phyloP scores from a whole-genome alignment of 2,888 invertebrate genomes.

The Branchipolynoe longqiensis region DNA sequence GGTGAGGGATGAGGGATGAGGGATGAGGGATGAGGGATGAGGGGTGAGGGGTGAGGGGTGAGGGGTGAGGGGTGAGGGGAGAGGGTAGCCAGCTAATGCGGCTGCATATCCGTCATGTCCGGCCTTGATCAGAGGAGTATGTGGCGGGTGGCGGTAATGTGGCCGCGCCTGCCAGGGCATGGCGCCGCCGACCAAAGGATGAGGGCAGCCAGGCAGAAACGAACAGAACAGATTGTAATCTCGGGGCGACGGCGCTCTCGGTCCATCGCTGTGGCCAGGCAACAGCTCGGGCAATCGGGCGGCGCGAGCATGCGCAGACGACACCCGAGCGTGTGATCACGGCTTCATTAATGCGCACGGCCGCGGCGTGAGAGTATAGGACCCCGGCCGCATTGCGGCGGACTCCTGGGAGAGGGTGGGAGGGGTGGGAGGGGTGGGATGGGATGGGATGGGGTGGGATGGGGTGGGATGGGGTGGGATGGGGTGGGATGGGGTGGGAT shows the following conservation, averaged over 20 bases:
- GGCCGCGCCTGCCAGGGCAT: not conserved
- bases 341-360: not conserved
- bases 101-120: not conserved
- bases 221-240: slow-evolving; percentile 43
- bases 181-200: slow-evolving; percentile 13
- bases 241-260: not conserved
- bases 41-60: not conserved
- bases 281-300: not conserved
- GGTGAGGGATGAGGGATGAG: not conserved
- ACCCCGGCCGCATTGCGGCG: not conserved
- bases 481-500: not conserved
- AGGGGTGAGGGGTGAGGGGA: not conserved
- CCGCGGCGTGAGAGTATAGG: too few relatives aligned
- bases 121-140: not conserved
- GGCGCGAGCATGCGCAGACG: not conserved
- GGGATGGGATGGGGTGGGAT: not conserved
- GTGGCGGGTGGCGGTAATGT: not conserved
- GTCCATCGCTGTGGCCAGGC: slow-evolving; percentile 10
- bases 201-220: slow-evolving; percentile 11
- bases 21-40: not conserved
- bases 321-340: slow-evolving; percentile 5
- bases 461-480: not conserved
- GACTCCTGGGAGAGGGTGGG: not conserved
- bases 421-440: not conserved
- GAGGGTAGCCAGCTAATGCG: not conserved